Evolutionary conservation across 2,113 vertebrate genomes (phyloP), one percentile per base, ranked within the genome.

Genomic region (Paramisgurnus dabryanus): DNA sequence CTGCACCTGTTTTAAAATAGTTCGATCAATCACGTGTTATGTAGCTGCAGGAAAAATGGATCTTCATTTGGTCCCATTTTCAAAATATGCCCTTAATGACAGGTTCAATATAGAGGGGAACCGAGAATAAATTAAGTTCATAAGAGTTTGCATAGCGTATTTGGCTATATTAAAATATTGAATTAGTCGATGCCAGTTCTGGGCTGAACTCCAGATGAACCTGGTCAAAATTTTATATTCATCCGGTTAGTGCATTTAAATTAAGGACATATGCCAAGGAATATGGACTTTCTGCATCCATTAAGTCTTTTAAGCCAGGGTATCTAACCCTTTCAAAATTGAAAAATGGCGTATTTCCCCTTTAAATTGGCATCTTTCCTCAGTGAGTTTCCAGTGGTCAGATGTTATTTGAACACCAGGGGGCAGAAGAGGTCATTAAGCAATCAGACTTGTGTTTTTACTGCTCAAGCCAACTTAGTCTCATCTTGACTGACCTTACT

Each of bases 361-460:
- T 60, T 47, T 34, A 63, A 85, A 87, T 84, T 81, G 69, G 17
- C 5, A 70, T 47, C 22, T 61, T 7, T 79, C 8, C 40, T 43
- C 6, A 53, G 83, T 85, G 55, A 76, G 81, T 85, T 82, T 80
- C 74, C 69, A 81, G 74, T 73, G 34, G 71, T 70, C 68, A 43
- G 76, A 18, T 81, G 76, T 43, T 84, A 10, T 84, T 85, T 34
- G 10, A 61, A 90, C 92, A 91, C 88, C 85, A 93, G 92, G 90
- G 92, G 92, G 91, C 92, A 93, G 88, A 81, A 92, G 90, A 90
- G 90, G 82, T 91, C 85, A 83, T 73, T 78, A 76, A 57, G 75
- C 80, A 75, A 79, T 50, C 86, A 85, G 78, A 86, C 76, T 83
- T 71, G 58, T 57, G 73, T 81, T 84, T 69, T 8, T 53, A 60